Base-by-base conservation (phyloP, 2,797 vertebrate genomes). In the Sebastes flavidus region DNA sequence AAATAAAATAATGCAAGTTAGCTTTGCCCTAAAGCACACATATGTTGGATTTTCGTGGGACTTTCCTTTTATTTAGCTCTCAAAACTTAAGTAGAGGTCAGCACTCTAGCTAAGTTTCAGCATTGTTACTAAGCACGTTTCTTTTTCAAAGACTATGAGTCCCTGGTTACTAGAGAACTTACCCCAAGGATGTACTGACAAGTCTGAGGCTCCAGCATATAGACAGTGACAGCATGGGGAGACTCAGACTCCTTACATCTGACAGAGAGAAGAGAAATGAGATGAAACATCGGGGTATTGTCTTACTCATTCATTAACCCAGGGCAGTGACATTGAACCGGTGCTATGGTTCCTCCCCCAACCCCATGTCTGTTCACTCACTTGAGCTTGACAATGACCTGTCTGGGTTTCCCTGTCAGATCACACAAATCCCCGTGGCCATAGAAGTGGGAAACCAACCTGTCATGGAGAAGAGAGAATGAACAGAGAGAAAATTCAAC, bases 201-300 rank as follows among this genome's bases (percentile, higher is more conserved):
- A 49, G 97, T 97, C 67, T 99, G 98, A 90, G 98, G 99, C 86
- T 99, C 99, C 83, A 99, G 90, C 97, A 99, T 99, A 88, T 99
- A 99, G 60, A 99, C 96, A 38, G 98, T 99, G 77, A 99, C 99
- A 13, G 99, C 98, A 0, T 99, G 99, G 77, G 98, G 98, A 67
- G 98, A 99, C 78, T 99, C 99, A 0, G 99, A 99, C 91, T 99
- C 98, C 89, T 99, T 99, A 92, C 99, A 99, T 94, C 99, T 99
- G 91, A 84, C 59, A 63, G 20, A 81, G 9, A 72, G 30, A 69
- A 56, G 16, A 81, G 4, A 77, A 62, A 69, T 8, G 55, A 84
- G 34, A 71, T 1, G 29, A 74, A 81, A 72, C 49, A n/a, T 25
- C 56, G 6, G 72, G 52, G 56, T 36, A 20, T 30, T 22, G 8